Percentiles rank a stretch among this genome's conserved stretches.
Conservation (phyloP, 2,797 vertebrate species). For the Cryptoprocta ferox region DNA sequence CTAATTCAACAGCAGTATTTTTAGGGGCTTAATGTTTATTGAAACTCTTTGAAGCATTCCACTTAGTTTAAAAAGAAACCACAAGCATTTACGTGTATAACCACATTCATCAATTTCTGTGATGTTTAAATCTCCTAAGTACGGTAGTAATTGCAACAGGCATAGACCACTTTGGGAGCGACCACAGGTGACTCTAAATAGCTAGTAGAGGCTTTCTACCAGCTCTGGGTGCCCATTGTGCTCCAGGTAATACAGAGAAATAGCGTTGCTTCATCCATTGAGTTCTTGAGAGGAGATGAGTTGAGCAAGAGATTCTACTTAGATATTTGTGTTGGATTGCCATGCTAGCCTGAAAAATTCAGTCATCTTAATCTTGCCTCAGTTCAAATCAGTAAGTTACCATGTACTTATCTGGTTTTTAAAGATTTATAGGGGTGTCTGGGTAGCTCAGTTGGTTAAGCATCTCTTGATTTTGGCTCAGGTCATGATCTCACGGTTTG, state of each 20-base stretch:
- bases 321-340: not conserved
- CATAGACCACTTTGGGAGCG: not conserved
- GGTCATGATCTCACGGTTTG: no score
- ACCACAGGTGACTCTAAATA: not conserved
- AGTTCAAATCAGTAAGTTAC: not conserved
- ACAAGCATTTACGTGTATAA: conserved; percentile 2
- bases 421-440: not conserved
- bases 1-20: not conserved
- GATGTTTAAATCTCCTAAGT: not conserved
- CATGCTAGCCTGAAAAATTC: not conserved
- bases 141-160: not conserved
- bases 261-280: not conserved
- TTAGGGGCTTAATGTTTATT: not conserved
- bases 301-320: not conserved
- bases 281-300: not conserved
- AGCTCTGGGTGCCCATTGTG: not conserved
- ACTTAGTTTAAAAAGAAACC: conserved; percentile 1
- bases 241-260: not conserved
- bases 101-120: not conserved
- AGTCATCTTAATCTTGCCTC: not conserved
- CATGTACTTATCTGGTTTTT: not conserved
- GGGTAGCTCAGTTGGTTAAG: no score
- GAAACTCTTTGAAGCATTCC: conserved; percentile 12
- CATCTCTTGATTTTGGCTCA: no score
- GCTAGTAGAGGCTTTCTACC: not conserved